A percentile compares a stretch with the other conserved stretches of the same genome.
These are phyloP conservation scores for Carabus problematicus DNA, from an alignment of 2,888 invertebrate genomes.

Conservation along the genomic window DNA sequence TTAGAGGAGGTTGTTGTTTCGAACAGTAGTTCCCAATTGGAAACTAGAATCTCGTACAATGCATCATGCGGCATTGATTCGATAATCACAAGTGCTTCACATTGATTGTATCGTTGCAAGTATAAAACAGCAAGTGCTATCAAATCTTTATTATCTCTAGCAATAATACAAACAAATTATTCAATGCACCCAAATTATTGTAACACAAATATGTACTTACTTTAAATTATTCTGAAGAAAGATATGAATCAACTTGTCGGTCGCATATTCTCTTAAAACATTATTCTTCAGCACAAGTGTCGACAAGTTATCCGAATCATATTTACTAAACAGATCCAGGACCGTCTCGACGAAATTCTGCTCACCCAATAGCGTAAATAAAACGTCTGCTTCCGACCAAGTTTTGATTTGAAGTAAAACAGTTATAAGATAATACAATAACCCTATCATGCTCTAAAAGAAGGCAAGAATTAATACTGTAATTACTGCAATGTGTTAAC, in stretches of 20 bases:
- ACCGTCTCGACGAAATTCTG: slow-evolving; percentile 58
- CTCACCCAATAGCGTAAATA: slow-evolving; percentile 55
- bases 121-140: slow-evolving; percentile 62
- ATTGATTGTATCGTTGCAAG: slow-evolving; percentile 62
- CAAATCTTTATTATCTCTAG: slow-evolving; percentile 54
- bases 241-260: slow-evolving; percentile 63
- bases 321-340: slow-evolving; percentile 57
- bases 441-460: slow-evolving; percentile 54
- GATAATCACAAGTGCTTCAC: slow-evolving; percentile 60
- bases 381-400: slow-evolving; percentile 59
- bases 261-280: slow-evolving; percentile 64
- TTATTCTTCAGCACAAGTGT: slow-evolving; percentile 62
- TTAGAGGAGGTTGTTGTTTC: slow-evolving; percentile 57
- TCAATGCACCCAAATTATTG: slow-evolving; percentile 30
- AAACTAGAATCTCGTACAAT: slow-evolving; percentile 57
- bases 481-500: too few relatives aligned
- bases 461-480: neutral
- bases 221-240: slow-evolving; percentile 53
- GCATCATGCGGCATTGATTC: slow-evolving; percentile 58
- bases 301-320: slow-evolving; percentile 59
- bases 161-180: too few relatives aligned
- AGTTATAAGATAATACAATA: slow-evolving; percentile 56
- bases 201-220: slow-evolving; percentile 47
- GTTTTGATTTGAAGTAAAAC: slow-evolving; percentile 58
- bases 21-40: slow-evolving; percentile 63